Evolutionary conservation across 2,888 invertebrate species (phyloP), one percentile per base, ranked within the genome.

Genomic region (Minunthozetes semirufus): DNA sequence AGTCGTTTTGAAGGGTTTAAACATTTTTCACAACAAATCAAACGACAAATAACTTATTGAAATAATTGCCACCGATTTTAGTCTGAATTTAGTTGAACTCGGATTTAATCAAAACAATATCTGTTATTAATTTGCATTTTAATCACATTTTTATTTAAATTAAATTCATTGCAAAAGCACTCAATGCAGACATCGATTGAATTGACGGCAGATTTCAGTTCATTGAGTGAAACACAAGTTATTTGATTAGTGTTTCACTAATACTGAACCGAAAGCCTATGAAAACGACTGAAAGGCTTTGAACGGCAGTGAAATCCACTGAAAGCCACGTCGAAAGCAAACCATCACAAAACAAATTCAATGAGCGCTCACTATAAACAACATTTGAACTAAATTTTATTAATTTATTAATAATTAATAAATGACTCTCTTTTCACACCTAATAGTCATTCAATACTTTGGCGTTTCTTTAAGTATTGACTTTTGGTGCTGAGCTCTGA

Each of bases 311-410:
- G 53, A 53, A 53, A n/a, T n/a, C 25, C 22, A 56, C 13, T 56
- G 70, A 70, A 70, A 70, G 70, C 70, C 70, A 70, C 70, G 70
- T 70, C 70, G 70, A 70, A 70, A 70, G 70, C 25, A 46, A 25
- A 0, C 15, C 42, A 68, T 22, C 68, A 68, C 22, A 68, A n/a
- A n/a, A 22, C 22, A 46, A 25, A 46, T 38, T n/a, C 46, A 48
- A 1, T 48, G 22, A 48, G 48, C 70, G 70, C 70, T 48, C 25
- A 59, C 59, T 59, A 59, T 59, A 22, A 56, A 56, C 4, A 25
- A 22, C 25, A 56, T 25, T 25, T 56, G 19, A 0, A 9, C 25
- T 56, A 9, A 22, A 5, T 56, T n/a, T n/a, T 25, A 22, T 56
- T 56, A 56, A 25, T 56, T 56, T 56, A 53, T 48, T 48, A 33